Conservation (phyloP, 2,797 vertebrate species). For the Sebastes vulpes region DNA sequence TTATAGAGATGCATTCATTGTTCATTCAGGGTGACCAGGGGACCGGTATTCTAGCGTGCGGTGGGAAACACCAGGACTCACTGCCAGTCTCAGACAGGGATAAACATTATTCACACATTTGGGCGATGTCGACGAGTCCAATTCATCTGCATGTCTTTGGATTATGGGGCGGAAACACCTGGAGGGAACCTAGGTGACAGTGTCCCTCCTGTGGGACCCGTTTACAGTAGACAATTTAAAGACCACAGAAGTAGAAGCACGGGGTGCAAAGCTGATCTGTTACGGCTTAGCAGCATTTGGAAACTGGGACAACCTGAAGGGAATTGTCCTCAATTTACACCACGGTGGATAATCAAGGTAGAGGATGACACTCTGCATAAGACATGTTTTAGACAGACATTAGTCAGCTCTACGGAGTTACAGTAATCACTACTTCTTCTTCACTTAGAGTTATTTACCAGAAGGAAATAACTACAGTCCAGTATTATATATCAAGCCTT, state of each 20-base stretch:
- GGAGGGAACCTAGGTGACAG: constrained; percentile 11
- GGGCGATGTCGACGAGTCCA: background rate
- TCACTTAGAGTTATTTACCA: background rate
- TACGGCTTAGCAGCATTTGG: constrained; percentile 23
- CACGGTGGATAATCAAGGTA: constrained; percentile 23
- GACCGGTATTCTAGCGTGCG: background rate
- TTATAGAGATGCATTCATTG: constrained; percentile 3
- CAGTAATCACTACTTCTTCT: background rate
- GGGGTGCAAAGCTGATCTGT: constrained; percentile 29
- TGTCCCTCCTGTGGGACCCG: constrained; percentile 13
- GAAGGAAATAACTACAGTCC: background rate
- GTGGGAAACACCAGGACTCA: constrained; percentile 29
- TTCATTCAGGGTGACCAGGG: background rate
- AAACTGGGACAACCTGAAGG: constrained; percentile 61
- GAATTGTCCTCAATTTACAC: constrained; percentile 62
- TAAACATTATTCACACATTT: constrained; percentile 3
- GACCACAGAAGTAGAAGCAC: background rate
- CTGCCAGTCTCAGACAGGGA: background rate
- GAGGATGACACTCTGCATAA: constrained; percentile 10
- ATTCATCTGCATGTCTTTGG: constrained; percentile 13
- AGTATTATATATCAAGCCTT: background rate
- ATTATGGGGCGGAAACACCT: constrained; percentile 6
- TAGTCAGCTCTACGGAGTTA: background rate
- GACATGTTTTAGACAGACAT: background rate
- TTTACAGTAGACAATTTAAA: constrained; percentile 19